These are phyloP conservation scores for Macrophya annulata DNA, from an alignment of 2,888 invertebrate species.

Conservation along the genomic window DNA sequence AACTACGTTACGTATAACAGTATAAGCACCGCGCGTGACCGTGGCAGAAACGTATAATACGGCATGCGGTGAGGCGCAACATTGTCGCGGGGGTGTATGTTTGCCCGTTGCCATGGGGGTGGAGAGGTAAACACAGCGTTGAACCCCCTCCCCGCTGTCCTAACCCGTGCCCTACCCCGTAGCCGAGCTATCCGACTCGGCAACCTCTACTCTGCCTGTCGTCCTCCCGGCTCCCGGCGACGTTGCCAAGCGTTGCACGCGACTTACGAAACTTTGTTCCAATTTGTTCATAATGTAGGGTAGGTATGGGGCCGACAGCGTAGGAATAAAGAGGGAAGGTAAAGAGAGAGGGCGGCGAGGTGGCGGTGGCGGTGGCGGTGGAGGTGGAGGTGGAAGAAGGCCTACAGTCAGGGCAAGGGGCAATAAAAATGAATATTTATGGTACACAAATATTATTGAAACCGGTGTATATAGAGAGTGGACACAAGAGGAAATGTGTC, in stretches of 20 bases:
- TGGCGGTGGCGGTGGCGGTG: constrained; percentile 4
- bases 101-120: constrained; percentile 71
- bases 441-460: constrained; percentile 51
- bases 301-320: constrained; percentile 21
- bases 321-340: constrained; percentile 57
- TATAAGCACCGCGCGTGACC: constrained; percentile 48
- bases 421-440: constrained; percentile 53
- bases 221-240: constrained; percentile 59
- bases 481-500: constrained; percentile 44
- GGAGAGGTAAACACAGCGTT: constrained; percentile 71
- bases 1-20: constrained; percentile 30
- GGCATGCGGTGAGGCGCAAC: constrained; percentile 68
- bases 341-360: constrained; percentile 60
- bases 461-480: constrained; percentile 21
- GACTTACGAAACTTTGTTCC: constrained; percentile 63
- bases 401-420: constrained; percentile 14
- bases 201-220: constrained; percentile 51
- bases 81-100: constrained; percentile 69
- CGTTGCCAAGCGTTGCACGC: constrained; percentile 60
- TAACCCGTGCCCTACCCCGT: neutral
- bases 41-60: constrained; percentile 48
- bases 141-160: constrained; percentile 58
- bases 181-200: constrained; percentile 49
- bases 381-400: neutral
- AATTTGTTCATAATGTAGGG: constrained; percentile 60